phyloP scores from a whole-genome alignment of 2,888 invertebrate genomes.

The Yponomeuta plumbellus region DNA sequence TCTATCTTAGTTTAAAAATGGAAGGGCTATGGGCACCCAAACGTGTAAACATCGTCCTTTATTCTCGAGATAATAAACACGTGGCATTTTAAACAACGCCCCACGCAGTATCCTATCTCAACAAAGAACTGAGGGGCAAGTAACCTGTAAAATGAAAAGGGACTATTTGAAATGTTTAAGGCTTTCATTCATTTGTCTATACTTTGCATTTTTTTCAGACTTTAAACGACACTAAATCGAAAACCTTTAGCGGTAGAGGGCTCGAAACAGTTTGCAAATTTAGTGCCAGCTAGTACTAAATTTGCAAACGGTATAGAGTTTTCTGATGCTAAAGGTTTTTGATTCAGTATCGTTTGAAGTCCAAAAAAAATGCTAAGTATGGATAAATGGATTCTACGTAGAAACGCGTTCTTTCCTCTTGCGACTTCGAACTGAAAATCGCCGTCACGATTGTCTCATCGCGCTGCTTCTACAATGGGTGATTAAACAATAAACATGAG shows the following conservation, averaged over 20 bases:
- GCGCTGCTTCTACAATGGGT: constrained; percentile 40
- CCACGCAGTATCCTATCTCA: not conserved
- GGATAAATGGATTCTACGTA: no score
- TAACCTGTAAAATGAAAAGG: not conserved
- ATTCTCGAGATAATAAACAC: not conserved
- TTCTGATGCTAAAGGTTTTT: no score
- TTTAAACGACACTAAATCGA: no score
- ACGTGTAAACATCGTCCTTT: not conserved
- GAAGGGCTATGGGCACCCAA: not conserved
- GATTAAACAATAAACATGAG: constrained; percentile 46
- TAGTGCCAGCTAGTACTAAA: no score
- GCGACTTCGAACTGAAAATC: constrained; percentile 8
- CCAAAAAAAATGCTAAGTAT: no score
- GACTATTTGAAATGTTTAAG: not conserved
- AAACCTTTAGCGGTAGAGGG: no score
- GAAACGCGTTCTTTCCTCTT: not conserved
- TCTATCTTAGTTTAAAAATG: not conserved
- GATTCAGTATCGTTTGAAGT: no score
- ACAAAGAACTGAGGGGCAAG: not conserved
- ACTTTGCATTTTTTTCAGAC: no score
- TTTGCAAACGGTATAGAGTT: no score
- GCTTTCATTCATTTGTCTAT: no score
- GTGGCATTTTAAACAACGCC: not conserved
- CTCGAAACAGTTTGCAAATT: no score
- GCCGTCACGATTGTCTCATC: constrained; percentile 20